Percentiles rank a stretch among this genome's conserved stretches.
Evolutionary conservation across 2,888 invertebrate species (phyloP).

Genomic region (Isoperla grammatica): DNA sequence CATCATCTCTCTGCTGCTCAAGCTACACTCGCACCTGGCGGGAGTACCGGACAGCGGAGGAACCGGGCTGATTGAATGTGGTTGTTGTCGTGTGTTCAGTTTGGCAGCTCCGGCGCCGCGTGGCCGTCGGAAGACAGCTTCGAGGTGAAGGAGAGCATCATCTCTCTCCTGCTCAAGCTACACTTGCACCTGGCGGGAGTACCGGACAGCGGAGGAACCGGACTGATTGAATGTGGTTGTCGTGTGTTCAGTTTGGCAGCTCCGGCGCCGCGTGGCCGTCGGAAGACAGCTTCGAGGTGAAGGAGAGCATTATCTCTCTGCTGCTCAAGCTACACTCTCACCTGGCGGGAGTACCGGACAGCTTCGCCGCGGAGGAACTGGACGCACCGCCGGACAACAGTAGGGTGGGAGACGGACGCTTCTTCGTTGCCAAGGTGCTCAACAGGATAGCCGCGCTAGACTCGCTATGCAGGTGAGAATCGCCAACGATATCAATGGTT

Average conservation of each 20-base stretch:
- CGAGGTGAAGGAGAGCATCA: conserved; percentile 78
- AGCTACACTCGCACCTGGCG: conserved; percentile 84
- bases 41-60: conserved; percentile 76
- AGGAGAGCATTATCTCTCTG: conserved; percentile 86
- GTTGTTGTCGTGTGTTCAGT: too few species aligned
- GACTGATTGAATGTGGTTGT: too few species aligned
- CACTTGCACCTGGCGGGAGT: conserved; percentile 84
- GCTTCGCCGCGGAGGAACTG: conserved; percentile 53
- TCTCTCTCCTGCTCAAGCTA: conserved; percentile 80
- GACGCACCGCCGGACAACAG: conserved; percentile 39
- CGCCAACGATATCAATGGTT: too few species aligned
- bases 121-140: conserved; percentile 43
- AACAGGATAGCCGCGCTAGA: conserved; percentile 68
- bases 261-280: conserved; percentile 27
- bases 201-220: conserved; percentile 77
- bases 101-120: background rate
- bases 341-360: conserved; percentile 75
- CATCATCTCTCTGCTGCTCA: conserved; percentile 81
- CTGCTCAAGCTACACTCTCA: conserved; percentile 87
- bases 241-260: conserved; percentile 27
- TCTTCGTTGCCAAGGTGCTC: conserved; percentile 76
- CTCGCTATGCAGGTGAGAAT: conserved; percentile 49
- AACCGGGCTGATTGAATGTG: too few species aligned
- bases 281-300: conserved; percentile 52
- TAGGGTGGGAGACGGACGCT: conserved; percentile 78